Evolutionary conservation across 2,113 vertebrate species (phyloP).

Genomic region (Pelecanus crispus): DNA sequence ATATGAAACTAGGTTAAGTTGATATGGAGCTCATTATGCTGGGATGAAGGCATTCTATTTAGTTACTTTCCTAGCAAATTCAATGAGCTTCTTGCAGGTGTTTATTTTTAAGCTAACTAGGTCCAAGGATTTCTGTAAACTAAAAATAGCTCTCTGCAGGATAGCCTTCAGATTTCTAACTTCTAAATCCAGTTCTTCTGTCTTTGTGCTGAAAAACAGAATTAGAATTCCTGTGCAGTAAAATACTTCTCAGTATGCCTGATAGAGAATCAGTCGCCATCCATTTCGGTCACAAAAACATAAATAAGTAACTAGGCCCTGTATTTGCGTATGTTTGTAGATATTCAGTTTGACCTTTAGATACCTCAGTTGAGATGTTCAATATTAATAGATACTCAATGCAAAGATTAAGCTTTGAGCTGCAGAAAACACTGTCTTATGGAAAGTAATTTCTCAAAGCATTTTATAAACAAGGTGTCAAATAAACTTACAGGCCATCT

Average conservation of each 20-base stretch:
- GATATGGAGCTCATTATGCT: background rate
- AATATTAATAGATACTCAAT: background rate
- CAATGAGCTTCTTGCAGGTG: background rate
- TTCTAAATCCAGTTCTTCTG: background rate
- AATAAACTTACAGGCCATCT: background rate
- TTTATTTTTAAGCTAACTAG: background rate
- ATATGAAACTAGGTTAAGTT: background rate
- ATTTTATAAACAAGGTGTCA: background rate
- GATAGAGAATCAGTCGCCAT: background rate
- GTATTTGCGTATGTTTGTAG: slow-evolving; percentile 15
- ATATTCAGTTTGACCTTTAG: slow-evolving; percentile 26
- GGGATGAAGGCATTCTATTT: background rate
- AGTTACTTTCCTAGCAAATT: background rate
- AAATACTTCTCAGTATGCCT: background rate
- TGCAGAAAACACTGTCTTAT: background rate
- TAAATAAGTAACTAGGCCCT: slow-evolving; percentile 4
- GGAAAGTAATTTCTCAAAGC: background rate
- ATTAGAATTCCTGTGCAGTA: background rate
- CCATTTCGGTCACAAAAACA: background rate
- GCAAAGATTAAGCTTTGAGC: background rate
- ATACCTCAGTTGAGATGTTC: background rate
- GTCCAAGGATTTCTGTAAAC: background rate
- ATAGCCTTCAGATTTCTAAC: background rate
- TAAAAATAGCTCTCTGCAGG: background rate
- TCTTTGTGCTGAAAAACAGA: background rate